These are phyloP conservation scores for Corynorhinus townsendii DNA, from an alignment of 2,113 vertebrate species.

Conservation along the genomic window DNA sequence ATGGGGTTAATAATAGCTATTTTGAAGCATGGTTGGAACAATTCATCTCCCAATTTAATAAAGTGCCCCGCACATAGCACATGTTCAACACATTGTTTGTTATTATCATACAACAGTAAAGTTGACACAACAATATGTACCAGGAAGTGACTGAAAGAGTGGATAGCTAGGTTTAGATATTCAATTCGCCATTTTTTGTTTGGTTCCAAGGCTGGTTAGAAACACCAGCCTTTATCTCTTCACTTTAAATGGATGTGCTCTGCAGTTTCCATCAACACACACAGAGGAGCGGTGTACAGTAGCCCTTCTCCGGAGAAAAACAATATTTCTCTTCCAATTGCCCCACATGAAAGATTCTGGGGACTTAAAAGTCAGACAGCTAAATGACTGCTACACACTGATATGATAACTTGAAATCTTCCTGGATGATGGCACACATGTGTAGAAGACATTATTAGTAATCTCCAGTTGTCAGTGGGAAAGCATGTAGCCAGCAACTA, in stretches of 20 bases:
- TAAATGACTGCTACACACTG: neutral
- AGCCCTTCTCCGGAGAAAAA: neutral
- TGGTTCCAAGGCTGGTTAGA: neutral
- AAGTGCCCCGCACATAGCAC: neutral
- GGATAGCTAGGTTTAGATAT: neutral
- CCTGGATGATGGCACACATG: neutral
- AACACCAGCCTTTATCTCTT: neutral
- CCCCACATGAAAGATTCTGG: neutral
- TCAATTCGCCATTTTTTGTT: neutral
- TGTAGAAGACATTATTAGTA: neutral
- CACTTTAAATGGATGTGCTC: neutral
- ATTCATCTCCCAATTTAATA: neutral
- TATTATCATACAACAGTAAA: neutral
- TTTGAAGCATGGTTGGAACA: neutral
- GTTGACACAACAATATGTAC: neutral
- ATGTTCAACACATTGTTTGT: neutral
- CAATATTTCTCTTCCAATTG: neutral
- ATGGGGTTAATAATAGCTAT: neutral
- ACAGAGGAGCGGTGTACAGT: neutral
- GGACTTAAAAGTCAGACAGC: neutral
- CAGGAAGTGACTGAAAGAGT: neutral
- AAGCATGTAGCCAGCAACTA: constrained; percentile 28
- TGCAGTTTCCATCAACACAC: neutral
- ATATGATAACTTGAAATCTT: neutral
- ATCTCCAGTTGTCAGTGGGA: constrained; percentile 42